These are phyloP conservation scores for Microtus californicus DNA, from an alignment of 2,797 vertebrate genomes.

Conservation along the genomic window DNA sequence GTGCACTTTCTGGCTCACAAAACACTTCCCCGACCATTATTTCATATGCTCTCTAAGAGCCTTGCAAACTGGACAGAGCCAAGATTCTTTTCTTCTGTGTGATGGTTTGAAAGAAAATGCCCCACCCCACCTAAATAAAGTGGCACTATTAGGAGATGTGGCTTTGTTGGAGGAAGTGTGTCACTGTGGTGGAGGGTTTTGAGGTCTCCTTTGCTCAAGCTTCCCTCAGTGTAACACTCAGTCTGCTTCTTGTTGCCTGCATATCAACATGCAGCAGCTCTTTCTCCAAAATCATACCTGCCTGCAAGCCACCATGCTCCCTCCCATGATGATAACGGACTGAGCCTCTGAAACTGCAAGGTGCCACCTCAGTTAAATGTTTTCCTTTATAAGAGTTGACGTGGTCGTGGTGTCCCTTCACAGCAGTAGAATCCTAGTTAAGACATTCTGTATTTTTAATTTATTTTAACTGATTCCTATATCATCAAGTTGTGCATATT, in stretches of 20 bases:
- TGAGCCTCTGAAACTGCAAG: too few relatives aligned
- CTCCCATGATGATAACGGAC: too few relatives aligned
- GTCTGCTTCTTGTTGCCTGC: not conserved
- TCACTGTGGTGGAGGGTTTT: not conserved
- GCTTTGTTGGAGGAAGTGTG: not conserved
- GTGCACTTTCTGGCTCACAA: not conserved
- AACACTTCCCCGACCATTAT: not conserved
- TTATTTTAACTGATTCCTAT: not conserved
- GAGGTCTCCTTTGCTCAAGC: not conserved
- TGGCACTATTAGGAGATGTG: not conserved
- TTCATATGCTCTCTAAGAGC: not conserved
- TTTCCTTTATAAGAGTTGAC: not conserved
- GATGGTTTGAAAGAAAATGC: not conserved
- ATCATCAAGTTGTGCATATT: not conserved
- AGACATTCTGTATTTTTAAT: not conserved
- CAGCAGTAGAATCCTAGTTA: not conserved
- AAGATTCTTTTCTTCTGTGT: not conserved
- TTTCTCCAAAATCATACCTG: not conserved
- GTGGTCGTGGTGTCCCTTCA: not conserved
- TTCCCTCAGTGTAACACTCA: not conserved
- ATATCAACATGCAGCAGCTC: not conserved
- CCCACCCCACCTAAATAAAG: not conserved
- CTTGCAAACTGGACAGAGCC: not conserved
- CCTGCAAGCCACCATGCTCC: too few relatives aligned
- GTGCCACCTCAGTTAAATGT: not conserved